phyloP scores from a whole-genome alignment of 2,888 invertebrate species.

The Zygaena filipendulae region DNA sequence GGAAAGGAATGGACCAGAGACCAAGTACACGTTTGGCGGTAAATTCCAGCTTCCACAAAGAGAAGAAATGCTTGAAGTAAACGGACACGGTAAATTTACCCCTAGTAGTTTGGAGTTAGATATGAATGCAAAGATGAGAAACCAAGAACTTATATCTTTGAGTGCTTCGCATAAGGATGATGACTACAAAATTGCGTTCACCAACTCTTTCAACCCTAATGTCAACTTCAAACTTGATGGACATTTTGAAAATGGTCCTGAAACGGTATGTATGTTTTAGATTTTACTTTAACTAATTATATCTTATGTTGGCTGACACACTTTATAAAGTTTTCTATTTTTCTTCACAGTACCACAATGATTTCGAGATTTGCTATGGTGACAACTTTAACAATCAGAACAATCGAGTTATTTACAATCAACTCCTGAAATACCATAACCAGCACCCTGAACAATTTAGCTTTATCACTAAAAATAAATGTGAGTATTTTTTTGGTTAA shows the following conservation, averaged over 20 bases:
- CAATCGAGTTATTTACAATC: conserved; percentile 62
- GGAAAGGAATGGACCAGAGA: conserved; percentile 35
- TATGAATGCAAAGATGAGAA: conserved; percentile 52
- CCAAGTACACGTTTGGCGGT: conserved; percentile 27
- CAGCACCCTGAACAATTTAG: conserved; percentile 44
- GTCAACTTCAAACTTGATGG: conserved; percentile 71
- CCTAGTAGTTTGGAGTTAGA: conserved; percentile 49
- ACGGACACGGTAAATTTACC: conserved; percentile 57
- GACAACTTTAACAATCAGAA: conserved; percentile 66
- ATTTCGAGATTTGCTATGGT: conserved; percentile 70
- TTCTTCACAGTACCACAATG: conserved; percentile 40
- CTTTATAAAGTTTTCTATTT: no score
- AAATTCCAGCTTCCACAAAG: not conserved
- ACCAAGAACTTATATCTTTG: conserved; percentile 53
- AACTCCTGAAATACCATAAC: conserved; percentile 43
- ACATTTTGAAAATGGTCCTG: conserved; percentile 50
- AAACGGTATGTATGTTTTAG: conserved; percentile 32
- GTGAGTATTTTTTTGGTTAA: no score
- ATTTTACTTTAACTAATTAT: conserved; percentile 1
- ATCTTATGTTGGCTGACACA: conserved; percentile 1
- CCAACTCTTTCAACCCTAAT: conserved; percentile 70
- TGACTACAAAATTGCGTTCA: conserved; percentile 57
- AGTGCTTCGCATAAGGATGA: conserved; percentile 48
- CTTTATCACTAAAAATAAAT: conserved; percentile 60
- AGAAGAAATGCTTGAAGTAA: conserved; percentile 28